Evolutionary conservation across 2,797 vertebrate genomes (phyloP).

Genomic region (Paguma larvata): DNA sequence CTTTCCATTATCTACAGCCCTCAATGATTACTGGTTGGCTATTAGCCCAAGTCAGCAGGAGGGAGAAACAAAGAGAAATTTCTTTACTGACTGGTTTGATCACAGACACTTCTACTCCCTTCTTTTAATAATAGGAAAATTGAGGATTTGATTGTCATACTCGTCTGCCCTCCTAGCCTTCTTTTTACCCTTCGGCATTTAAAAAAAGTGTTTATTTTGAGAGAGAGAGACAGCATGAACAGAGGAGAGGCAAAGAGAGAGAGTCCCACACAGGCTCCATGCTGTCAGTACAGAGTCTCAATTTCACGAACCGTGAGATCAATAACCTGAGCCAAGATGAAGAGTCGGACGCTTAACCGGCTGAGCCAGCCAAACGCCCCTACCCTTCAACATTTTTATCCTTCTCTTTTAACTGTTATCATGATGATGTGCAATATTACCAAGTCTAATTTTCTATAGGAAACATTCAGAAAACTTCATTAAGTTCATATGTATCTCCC

Average conservation of each 20-base stretch:
- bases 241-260: no score
- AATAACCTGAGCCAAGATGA: no score
- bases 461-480: neutral
- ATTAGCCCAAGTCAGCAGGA: neutral
- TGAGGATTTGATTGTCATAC: neutral
- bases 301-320: no score
- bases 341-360: no score
- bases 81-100: neutral
- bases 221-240: no score
- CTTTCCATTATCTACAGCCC: neutral
- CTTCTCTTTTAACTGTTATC: conserved; percentile 25
- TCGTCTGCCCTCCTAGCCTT: neutral
- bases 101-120: neutral
- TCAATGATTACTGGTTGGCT: neutral
- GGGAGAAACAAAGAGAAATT: neutral
- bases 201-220: no score
- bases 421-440: neutral
- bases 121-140: neutral
- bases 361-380: no score
- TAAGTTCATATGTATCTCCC: neutral
- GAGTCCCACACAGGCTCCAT: no score
- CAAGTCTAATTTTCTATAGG: conserved; percentile 23
- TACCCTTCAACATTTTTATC: neutral
- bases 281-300: no score
- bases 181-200: neutral